Evolutionary conservation across 2,113 vertebrate genomes (phyloP).

Genomic region (Nothocercus julius): DNA sequence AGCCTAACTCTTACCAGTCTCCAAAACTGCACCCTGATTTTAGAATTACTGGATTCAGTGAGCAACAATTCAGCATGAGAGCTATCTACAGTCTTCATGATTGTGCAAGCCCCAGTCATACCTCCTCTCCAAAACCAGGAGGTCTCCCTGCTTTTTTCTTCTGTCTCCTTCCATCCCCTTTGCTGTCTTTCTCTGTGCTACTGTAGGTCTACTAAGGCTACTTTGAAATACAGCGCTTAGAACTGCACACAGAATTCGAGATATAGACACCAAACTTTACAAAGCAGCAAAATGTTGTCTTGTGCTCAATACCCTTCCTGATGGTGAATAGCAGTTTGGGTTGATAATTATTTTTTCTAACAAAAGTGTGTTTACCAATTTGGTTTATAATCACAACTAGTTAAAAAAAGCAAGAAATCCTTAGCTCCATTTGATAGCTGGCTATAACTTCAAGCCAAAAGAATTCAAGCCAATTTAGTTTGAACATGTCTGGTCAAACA

Average conservation of each 20-base stretch:
- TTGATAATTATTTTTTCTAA: not conserved
- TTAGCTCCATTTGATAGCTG: not conserved
- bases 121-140: not conserved
- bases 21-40: not conserved
- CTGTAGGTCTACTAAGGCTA: not conserved
- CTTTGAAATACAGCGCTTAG: not conserved
- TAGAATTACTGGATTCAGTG: not conserved
- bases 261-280: not conserved
- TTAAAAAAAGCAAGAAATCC: not conserved
- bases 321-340: not conserved
- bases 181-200: not conserved
- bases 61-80: not conserved
- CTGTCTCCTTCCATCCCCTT: not conserved
- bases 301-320: not conserved
- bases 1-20: not conserved
- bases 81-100: not conserved
- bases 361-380: not conserved
- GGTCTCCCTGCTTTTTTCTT: not conserved
- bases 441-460: not conserved
- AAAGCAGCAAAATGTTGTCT: not conserved
- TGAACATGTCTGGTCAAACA: not conserved
- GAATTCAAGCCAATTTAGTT: not conserved
- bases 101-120: not conserved
- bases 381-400: not conserved
- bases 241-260: not conserved